Conservation (phyloP, 2,888 invertebrate genomes). For the Amaurobius ferox region DNA sequence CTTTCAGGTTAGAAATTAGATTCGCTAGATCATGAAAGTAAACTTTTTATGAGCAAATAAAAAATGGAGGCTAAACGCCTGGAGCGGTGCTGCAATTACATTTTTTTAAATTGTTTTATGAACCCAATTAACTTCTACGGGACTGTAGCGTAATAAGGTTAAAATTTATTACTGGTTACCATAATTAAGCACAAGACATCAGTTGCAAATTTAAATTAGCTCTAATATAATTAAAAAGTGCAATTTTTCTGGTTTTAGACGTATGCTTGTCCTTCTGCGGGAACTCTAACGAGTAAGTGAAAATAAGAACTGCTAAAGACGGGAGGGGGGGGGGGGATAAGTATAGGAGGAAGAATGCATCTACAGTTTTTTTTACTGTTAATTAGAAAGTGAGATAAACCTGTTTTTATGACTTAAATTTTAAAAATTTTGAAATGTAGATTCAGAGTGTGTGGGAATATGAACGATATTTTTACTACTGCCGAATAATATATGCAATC, state of each 20-base stretch:
- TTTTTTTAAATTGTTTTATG: conserved; percentile 2
- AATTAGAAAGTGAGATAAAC: too few relatives aligned
- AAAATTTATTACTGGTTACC: background rate
- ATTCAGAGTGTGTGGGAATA: too few relatives aligned
- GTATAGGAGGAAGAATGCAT: too few relatives aligned
- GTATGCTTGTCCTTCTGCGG: background rate
- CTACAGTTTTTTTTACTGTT: too few relatives aligned
- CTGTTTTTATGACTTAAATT: too few relatives aligned
- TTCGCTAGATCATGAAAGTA: too few relatives aligned
- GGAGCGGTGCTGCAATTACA: background rate
- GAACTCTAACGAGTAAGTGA: too few relatives aligned
- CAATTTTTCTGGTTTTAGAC: background rate
- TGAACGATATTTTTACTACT: too few relatives aligned
- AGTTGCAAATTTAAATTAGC: background rate
- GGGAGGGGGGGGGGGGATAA: too few relatives aligned
- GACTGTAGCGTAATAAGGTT: background rate
- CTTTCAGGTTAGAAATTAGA: background rate
- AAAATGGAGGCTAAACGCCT: background rate
- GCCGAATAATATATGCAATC: too few relatives aligned
- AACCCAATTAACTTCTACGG: background rate
- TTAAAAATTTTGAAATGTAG: too few relatives aligned
- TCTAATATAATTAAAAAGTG: background rate
- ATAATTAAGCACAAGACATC: background rate
- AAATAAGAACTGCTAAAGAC: too few relatives aligned
- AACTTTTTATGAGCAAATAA: background rate